phyloP scores from a whole-genome alignment of 2,113 vertebrate species.

The Neopipo cinnamomea region DNA sequence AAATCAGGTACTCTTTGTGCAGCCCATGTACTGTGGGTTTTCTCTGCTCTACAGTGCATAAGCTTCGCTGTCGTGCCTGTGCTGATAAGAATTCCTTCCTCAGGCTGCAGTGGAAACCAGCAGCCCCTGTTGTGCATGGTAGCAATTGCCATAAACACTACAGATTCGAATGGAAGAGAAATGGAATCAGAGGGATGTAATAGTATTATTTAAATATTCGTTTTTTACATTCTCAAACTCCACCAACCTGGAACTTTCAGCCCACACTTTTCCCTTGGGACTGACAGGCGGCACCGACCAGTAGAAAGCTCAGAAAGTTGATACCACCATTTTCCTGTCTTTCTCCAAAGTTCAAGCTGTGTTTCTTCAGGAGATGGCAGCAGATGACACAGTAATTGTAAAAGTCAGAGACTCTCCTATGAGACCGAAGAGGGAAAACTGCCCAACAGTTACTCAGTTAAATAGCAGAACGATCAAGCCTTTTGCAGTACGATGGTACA shows the following conservation, averaged over 20 bases:
- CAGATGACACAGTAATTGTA: background rate
- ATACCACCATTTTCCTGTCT: background rate
- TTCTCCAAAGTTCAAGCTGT: background rate
- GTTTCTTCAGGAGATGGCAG: constrained; percentile 42
- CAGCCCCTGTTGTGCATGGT: background rate
- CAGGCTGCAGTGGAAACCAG: background rate
- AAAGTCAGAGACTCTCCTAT: background rate
- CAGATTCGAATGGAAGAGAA: background rate
- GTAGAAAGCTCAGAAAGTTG: background rate
- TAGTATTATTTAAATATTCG: background rate
- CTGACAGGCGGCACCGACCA: background rate
- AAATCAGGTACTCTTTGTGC: background rate
- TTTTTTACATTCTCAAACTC: background rate
- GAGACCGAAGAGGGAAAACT: background rate
- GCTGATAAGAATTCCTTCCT: background rate
- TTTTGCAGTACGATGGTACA: background rate
- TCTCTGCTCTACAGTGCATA: background rate
- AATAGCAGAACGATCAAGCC: background rate
- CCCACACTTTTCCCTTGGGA: background rate
- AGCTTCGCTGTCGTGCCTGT: background rate
- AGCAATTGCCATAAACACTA: background rate
- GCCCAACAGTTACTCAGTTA: background rate
- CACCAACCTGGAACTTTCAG: background rate
- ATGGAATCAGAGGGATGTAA: background rate
- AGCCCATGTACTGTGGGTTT: background rate